Percentiles rank a stretch among this genome's conserved stretches.
Conservation (phyloP, 35 echinoderm and acorn worm species). For the Holothuria glaberrima region DNA sequence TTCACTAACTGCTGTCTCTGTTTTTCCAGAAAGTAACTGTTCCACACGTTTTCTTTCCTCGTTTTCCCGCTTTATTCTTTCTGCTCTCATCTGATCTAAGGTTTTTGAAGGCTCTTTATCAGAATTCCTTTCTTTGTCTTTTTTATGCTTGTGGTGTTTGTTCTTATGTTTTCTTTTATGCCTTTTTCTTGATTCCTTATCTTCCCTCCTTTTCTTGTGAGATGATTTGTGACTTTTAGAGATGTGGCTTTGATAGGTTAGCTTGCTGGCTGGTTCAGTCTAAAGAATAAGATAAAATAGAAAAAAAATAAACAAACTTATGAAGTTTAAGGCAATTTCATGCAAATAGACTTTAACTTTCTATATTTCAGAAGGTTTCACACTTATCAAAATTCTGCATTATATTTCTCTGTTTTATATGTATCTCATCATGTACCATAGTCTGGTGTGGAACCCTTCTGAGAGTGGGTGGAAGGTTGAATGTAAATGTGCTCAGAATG, state of each 20-base stretch:
- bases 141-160: constrained; percentile 61
- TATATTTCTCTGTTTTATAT: too few relatives aligned
- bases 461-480: too few relatives aligned
- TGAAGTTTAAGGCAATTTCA: too few relatives aligned
- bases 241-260: constrained; percentile 41
- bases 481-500: too few relatives aligned
- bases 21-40: constrained; percentile 80
- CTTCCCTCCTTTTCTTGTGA: constrained; percentile 60
- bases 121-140: constrained; percentile 37
- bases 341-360: too few relatives aligned
- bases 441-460: too few relatives aligned
- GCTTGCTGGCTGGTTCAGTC: not conserved
- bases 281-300: too few relatives aligned
- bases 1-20: not conserved
- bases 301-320: too few relatives aligned
- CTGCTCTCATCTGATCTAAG: constrained; percentile 83
- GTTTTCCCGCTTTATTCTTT: constrained; percentile 78
- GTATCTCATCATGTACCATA: too few relatives aligned
- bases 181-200: constrained; percentile 55
- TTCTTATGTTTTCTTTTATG: constrained; percentile 45
- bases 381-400: too few relatives aligned
- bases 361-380: too few relatives aligned
- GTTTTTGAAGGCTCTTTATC: not conserved
- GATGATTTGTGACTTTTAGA: constrained; percentile 16
- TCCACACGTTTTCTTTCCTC: constrained; percentile 49